Percentiles rank a stretch among this genome's conserved stretches.
Evolutionary conservation across 2,888 invertebrate genomes (phyloP).

Genomic region (Ceratothoa steindachneri): DNA sequence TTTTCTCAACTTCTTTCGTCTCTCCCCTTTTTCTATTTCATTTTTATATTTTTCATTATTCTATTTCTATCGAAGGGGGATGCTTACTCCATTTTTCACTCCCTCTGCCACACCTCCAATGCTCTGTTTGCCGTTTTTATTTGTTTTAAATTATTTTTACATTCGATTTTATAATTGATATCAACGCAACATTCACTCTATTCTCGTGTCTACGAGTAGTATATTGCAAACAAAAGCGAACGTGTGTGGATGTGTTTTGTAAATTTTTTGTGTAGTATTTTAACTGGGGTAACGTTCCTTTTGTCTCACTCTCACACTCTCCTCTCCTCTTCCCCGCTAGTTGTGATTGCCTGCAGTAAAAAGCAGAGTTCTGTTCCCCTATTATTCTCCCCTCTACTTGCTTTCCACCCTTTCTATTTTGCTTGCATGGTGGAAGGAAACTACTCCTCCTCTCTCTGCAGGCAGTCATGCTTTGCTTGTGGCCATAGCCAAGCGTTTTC

Average conservation of each 20-base stretch:
- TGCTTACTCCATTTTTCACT: no score
- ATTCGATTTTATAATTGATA: not conserved
- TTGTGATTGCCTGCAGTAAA: not conserved
- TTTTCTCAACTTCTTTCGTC: not conserved
- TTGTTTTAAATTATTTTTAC: not conserved
- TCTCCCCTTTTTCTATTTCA: not conserved
- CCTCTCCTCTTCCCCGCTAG: not conserved
- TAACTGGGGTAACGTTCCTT: no score
- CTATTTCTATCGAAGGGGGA: not conserved
- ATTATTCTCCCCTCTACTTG: slow-evolving; percentile 8
- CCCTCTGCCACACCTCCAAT: no score
- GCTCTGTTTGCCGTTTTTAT: not conserved
- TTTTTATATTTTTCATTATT: not conserved
- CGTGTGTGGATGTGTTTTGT: not conserved
- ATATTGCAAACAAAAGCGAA: no score
- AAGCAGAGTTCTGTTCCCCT: not conserved
- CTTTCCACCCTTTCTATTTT: not conserved
- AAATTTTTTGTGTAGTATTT: not conserved
- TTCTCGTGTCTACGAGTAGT: no score
- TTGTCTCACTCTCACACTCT: not conserved
- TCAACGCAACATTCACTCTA: no score
- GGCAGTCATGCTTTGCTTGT: slow-evolving; percentile 8
- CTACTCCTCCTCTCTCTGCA: not conserved
- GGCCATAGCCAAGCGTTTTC: slow-evolving; percentile 1
- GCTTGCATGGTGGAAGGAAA: slow-evolving; percentile 4